A percentile compares a stretch with the other conserved stretches of the same genome.
Evolutionary conservation across 2,797 vertebrate genomes (phyloP).

Genomic region (Ceryle rudis): DNA sequence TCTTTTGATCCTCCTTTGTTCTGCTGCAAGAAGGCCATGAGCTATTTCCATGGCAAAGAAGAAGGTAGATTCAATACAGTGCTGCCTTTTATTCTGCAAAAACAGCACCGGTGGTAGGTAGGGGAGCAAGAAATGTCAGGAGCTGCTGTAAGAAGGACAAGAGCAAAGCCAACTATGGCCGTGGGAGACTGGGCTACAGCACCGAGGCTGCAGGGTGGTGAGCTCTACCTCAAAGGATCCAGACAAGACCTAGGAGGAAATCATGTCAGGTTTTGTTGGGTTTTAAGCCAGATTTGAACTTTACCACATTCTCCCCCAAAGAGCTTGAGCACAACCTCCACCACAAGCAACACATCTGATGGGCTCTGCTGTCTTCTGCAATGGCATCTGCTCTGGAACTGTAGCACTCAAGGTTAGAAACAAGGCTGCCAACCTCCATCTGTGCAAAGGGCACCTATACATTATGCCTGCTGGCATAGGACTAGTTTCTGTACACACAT

Average conservation of each 20-base stretch:
- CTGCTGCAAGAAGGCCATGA: neutral
- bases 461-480: neutral
- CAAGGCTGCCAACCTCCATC: neutral
- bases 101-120: neutral
- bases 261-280: neutral
- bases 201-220: neutral
- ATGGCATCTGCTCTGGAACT: neutral
- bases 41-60: neutral
- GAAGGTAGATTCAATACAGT: neutral
- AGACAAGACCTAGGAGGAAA: neutral
- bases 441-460: rapidly evolving
- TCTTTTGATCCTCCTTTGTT: neutral
- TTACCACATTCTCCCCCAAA: neutral
- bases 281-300: neutral
- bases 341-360: rapidly evolving
- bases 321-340: neutral
- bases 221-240: neutral
- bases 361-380: neutral
- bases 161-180: neutral
- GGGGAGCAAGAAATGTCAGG: neutral
- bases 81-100: neutral
- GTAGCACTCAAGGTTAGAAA: neutral
- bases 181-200: neutral
- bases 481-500: rapidly evolving
- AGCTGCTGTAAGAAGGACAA: neutral